Conservation (phyloP, 2,888 invertebrate genomes). For the Catocala nupta region DNA sequence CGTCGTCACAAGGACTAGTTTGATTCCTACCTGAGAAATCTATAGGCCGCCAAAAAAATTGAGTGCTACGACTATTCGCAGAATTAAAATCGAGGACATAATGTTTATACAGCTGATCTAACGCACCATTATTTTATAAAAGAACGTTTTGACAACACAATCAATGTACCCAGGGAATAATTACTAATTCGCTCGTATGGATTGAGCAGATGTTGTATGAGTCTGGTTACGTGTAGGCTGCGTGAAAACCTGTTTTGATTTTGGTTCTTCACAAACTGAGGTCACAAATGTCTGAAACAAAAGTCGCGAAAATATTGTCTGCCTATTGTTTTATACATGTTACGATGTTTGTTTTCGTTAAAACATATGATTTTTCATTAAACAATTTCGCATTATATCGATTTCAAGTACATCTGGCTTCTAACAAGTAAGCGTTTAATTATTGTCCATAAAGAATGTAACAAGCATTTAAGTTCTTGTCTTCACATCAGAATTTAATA, state of each 20-base stretch:
- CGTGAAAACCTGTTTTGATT: slow-evolving; percentile 20
- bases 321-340: slow-evolving; percentile 26
- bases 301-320: slow-evolving; percentile 18
- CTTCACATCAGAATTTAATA: too few relatives aligned
- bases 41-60: slow-evolving; percentile 24
- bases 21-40: slow-evolving; percentile 34
- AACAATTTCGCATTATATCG: background rate
- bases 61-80: slow-evolving; percentile 19
- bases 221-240: slow-evolving; percentile 6
- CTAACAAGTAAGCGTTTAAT: too few relatives aligned
- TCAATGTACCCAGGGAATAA: slow-evolving; percentile 19
- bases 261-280: slow-evolving; percentile 8
- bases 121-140: slow-evolving; percentile 22
- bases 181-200: slow-evolving; percentile 16
- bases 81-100: slow-evolving; percentile 46
- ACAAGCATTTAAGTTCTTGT: too few relatives aligned
- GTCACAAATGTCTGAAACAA: slow-evolving; percentile 3
- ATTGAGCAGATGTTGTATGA: slow-evolving; percentile 22
- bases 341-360: slow-evolving; percentile 8
- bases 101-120: slow-evolving; percentile 44
- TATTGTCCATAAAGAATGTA: too few relatives aligned
- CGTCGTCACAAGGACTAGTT: slow-evolving; percentile 46
- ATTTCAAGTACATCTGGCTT: too few relatives aligned
- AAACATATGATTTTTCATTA: background rate
- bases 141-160: slow-evolving; percentile 21